Evolutionary conservation across 2,797 vertebrate species (phyloP).

Genomic region (Decapterus maruadsi): DNA sequence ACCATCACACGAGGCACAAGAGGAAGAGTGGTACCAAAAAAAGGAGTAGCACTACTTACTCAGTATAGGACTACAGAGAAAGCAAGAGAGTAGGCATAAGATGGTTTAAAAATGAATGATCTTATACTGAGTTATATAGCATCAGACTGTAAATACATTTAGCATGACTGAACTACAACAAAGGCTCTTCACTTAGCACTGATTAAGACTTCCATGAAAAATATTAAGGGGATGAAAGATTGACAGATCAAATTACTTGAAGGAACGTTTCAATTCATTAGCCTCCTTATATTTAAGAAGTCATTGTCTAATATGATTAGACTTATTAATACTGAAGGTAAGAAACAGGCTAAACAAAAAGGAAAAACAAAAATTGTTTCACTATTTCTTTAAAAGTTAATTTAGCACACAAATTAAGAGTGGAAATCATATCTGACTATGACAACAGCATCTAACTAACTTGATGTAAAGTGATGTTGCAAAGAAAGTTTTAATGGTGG

Average conservation of each 20-base stretch:
- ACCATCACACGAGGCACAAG: slow-evolving; percentile 22
- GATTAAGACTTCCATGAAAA: not conserved
- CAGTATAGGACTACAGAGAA: not conserved
- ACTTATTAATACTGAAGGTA: not conserved
- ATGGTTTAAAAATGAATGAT: not conserved
- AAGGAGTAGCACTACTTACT: not conserved
- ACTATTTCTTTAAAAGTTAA: not conserved
- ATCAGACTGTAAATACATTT: slow-evolving; percentile 1
- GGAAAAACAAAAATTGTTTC: not conserved
- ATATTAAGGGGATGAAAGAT: not conserved
- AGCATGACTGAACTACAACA: not conserved
- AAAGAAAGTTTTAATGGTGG: not conserved
- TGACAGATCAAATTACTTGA: slow-evolving; percentile 1
- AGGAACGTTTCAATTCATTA: not conserved
- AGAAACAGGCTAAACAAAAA: not conserved
- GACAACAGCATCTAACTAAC: not conserved
- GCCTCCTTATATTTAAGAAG: not conserved
- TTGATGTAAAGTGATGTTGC: not conserved
- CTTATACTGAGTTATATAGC: not conserved
- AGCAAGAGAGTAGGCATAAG: not conserved
- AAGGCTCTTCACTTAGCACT: not conserved
- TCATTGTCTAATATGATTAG: not conserved
- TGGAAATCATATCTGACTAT: not conserved
- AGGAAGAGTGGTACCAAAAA: not conserved
- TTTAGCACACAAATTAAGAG: not conserved